Evolutionary conservation across 2,113 vertebrate species (phyloP).

Genomic region (Elaphurus davidianus): DNA sequence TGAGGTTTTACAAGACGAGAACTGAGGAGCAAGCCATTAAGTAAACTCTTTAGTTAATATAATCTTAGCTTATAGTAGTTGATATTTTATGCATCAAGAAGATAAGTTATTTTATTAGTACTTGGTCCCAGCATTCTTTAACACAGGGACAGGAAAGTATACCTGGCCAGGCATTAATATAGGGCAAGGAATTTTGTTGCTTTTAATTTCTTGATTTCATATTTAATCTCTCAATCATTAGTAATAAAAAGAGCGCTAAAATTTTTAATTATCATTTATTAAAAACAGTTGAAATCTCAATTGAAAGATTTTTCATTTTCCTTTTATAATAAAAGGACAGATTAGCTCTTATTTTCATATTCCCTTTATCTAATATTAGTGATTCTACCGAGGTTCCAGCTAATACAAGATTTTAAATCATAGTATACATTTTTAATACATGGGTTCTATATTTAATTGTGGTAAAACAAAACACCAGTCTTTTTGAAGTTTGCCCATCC

Average conservation of each 20-base stretch:
- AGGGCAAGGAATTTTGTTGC: not conserved
- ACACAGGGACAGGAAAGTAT: not conserved
- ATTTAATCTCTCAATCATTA: not conserved
- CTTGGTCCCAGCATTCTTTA: not conserved
- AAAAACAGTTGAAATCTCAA: not conserved
- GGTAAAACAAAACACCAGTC: not conserved
- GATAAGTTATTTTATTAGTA: not conserved
- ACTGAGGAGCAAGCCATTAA: not conserved
- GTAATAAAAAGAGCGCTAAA: not conserved
- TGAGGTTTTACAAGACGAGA: not conserved
- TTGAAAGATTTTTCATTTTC: not conserved
- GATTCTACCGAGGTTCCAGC: not conserved
- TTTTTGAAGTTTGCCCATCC: not conserved
- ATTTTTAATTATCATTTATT: not conserved
- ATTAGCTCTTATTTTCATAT: conserved; percentile 9
- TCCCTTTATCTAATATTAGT: not conserved
- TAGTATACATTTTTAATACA: not conserved
- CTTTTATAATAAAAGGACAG: not conserved
- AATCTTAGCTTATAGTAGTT: not conserved
- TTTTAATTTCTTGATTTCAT: conserved; percentile 23
- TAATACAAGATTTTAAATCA: not conserved
- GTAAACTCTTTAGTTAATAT: not conserved
- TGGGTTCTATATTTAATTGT: not conserved
- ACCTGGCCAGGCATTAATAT: not conserved
- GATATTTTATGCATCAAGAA: not conserved